Percentiles rank a stretch among this genome's conserved stretches.
These are phyloP conservation scores for Prionchulus punctatus DNA, from an alignment of 2,888 invertebrate genomes.

Conservation along the genomic window DNA sequence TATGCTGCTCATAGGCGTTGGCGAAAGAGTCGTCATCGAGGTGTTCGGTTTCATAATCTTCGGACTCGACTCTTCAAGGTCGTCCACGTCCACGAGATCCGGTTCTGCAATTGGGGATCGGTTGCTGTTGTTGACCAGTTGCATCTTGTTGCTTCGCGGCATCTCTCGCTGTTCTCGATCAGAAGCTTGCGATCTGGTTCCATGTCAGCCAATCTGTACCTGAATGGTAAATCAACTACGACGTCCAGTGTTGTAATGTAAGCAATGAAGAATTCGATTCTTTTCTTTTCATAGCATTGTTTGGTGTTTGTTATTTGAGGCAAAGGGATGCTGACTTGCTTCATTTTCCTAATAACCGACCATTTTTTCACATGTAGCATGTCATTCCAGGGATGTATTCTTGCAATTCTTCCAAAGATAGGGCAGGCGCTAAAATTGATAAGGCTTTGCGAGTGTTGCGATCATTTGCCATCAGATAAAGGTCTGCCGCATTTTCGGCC, in stretches of 20 bases:
- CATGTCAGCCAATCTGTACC: background rate
- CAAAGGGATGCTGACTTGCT: background rate
- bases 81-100: too few species aligned
- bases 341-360: background rate
- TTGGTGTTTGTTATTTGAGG: background rate
- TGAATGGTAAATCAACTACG: constrained; percentile 4
- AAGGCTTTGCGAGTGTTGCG: background rate
- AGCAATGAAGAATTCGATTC: background rate
- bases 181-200: background rate
- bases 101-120: too few species aligned
- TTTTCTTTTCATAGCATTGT: background rate
- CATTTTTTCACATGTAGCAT: background rate
- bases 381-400: background rate
- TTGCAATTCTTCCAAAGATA: background rate
- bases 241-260: background rate
- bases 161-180: too few species aligned
- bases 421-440: background rate
- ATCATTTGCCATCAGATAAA: background rate
- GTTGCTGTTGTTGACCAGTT: too few species aligned
- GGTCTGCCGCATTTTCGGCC: background rate
- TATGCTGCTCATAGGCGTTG: too few species aligned
- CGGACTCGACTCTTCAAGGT: too few species aligned
- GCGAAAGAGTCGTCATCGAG: too few species aligned
- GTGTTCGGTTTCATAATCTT: too few species aligned
- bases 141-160: too few species aligned